A percentile compares a stretch with the other conserved stretches of the same genome.
These are phyloP conservation scores for Galeopterus variegatus DNA, from an alignment of 2,113 vertebrate species.

Conservation along the genomic window DNA sequence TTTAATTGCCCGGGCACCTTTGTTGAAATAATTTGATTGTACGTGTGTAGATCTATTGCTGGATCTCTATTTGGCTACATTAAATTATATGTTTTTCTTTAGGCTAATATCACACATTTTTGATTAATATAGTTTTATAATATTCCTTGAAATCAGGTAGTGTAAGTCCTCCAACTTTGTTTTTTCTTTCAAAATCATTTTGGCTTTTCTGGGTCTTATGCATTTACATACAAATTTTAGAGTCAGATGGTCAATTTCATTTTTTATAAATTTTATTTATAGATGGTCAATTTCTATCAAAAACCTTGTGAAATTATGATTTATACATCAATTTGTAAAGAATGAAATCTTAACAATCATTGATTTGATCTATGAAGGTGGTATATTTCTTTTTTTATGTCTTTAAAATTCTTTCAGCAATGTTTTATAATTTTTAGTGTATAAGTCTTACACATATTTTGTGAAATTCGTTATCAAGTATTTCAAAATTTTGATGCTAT, in stretches of 20 bases:
- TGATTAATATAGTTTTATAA: conserved; percentile 53
- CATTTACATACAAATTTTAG: conserved; percentile 44
- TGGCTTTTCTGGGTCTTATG: conserved; percentile 8
- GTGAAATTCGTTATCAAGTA: not conserved
- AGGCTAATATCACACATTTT: conserved; percentile 19
- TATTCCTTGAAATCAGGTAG: not conserved
- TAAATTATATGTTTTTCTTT: conserved; percentile 33
- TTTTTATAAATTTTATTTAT: too few species aligned
- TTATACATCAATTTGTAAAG: not conserved
- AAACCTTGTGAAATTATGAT: conserved; percentile 19
- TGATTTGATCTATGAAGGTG: not conserved
- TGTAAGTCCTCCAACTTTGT: not conserved
- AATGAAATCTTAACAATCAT: conserved; percentile 49
- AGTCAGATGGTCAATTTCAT: conserved; percentile 22
- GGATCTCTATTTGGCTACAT: not conserved
- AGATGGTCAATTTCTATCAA: conserved; percentile 40
- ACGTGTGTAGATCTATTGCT: conserved; percentile 12
- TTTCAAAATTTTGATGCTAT: not conserved
- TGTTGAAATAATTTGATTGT: conserved; percentile 29
- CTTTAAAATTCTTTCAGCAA: not conserved
- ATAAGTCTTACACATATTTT: not conserved
- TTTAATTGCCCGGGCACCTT: not conserved
- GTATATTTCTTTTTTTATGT: not conserved
- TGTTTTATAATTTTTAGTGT: conserved; percentile 40
- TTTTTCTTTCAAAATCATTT: conserved; percentile 34